Evolutionary conservation across 2,113 vertebrate genomes (phyloP), one percentile per base, ranked within the genome.

Genomic region (Okapia johnstoni): DNA sequence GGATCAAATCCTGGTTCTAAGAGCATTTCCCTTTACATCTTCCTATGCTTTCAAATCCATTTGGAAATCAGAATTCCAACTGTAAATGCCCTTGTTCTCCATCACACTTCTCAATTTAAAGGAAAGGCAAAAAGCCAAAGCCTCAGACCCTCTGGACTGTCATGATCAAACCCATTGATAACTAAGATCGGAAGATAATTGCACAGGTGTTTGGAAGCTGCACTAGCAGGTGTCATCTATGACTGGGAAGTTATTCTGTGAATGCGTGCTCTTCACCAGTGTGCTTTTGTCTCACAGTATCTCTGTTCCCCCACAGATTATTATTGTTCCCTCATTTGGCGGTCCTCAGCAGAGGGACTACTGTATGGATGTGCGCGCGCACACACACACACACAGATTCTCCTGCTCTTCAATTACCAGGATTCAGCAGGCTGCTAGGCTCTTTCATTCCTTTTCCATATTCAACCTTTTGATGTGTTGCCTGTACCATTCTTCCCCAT

Each of bases 361-460:
- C 28, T 48, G 17, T 70, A 13, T 19, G 5, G 14, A 7, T 16
- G 28, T 1, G 12, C 0, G 19, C n/a, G 48, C 46, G 61, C 17
- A 10, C 3, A 60, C 0, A 48, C 19, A 43, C 14, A 79, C 43
- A 83, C n/a, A 97, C 50, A 15, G 30, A 86, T 54, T 54, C 88
- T 96, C 94, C 30, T 73, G 10, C 92, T 97, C 94, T 98, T 98
- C 96, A 97, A 95, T 97, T 94, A 73, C 90, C 93, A 95, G 86
- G 81, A 94, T 91, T 46, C 15, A 83, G 96, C 40, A 85, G 90
- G 88, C 83, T 85, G 21, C 50, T 58, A 23, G 26, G 60, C 16
- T 60, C 48, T 96, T 98, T 98, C 96, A 87, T 96, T 98, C 95
- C 58, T 92, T 97, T 96, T 92, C 90, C 90, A 91, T 84, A 97